phyloP scores from a whole-genome alignment of 1,140 invertebrate genomes.

The Drosophila melanogaster region DNA sequence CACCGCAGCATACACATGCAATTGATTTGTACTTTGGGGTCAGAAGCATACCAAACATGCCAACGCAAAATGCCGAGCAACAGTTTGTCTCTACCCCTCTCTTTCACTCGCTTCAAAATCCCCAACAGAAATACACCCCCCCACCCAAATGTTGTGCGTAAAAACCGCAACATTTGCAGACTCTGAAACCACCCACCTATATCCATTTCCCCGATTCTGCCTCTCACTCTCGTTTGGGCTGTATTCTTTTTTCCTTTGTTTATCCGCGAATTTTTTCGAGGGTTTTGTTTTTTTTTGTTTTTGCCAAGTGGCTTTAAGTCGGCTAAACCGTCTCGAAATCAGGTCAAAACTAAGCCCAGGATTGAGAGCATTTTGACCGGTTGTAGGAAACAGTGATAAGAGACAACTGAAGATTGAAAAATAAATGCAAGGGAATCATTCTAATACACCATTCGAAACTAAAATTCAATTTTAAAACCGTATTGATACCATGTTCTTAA shows the following conservation, averaged over 20 bases:
- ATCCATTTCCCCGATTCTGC: constrained; percentile 9
- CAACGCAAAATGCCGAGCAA: constrained; percentile 61
- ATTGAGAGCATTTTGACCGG: constrained; percentile 1
- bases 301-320: constrained; percentile 30
- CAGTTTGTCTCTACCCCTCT: constrained; percentile 35
- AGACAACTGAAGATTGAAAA: not conserved
- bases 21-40: constrained; percentile 83
- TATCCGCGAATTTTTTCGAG: constrained; percentile 22
- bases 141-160: constrained; percentile 27
- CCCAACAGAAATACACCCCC: not conserved
- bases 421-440: not conserved
- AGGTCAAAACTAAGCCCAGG: constrained; percentile 24
- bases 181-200: constrained; percentile 17
- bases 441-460: not conserved
- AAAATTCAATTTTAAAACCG: no score
- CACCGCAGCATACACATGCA: constrained; percentile 60
- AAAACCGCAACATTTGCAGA: constrained; percentile 70
- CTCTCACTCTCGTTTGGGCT: not conserved
- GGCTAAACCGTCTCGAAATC: constrained; percentile 10
- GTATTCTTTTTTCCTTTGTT: constrained; percentile 6
- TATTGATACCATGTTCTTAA: not conserved
- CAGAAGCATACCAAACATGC: constrained; percentile 67
- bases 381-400: not conserved
- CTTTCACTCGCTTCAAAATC: not conserved
- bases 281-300: constrained; percentile 19